Evolutionary conservation across 1,140 invertebrate species (phyloP).

Genomic region (Cyrtorhinus lividipennis): DNA sequence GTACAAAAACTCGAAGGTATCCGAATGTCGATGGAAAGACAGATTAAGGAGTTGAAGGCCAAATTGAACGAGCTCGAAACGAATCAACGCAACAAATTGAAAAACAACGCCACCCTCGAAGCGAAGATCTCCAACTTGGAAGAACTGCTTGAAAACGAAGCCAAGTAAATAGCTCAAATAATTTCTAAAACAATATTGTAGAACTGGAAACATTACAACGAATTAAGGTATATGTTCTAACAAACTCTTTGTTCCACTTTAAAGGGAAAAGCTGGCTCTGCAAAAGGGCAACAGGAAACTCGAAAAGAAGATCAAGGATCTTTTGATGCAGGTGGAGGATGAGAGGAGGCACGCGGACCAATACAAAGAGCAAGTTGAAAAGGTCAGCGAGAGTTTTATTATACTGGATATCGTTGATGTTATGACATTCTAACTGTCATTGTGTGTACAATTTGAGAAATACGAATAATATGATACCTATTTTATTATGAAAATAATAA

Average conservation of each 20-base stretch:
- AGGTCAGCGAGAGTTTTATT: too few species aligned
- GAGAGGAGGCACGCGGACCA: slow-evolving; percentile 87
- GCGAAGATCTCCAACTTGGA: slow-evolving; percentile 86
- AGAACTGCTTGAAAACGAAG: slow-evolving; percentile 85
- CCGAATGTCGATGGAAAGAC: slow-evolving; percentile 71
- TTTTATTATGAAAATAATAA: too few species aligned
- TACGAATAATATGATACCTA: too few species aligned
- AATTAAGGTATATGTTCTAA: slow-evolving; percentile 4
- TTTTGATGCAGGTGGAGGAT: slow-evolving; percentile 82
- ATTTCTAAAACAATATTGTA: too few species aligned
- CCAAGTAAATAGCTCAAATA: slow-evolving; percentile 39
- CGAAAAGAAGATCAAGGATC: slow-evolving; percentile 90
- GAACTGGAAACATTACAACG: too few species aligned
- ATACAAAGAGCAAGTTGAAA: slow-evolving; percentile 91
- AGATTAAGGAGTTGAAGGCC: slow-evolving; percentile 82
- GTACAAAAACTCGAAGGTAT: slow-evolving; percentile 84
- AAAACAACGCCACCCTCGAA: slow-evolving; percentile 84
- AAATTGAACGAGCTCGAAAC: slow-evolving; percentile 90
- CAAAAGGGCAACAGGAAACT: slow-evolving; percentile 80
- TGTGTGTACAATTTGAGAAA: too few species aligned
- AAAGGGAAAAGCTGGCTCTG: slow-evolving; percentile 67
- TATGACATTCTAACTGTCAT: too few species aligned
- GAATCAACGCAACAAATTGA: slow-evolving; percentile 77
- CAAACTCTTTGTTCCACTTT: too few species aligned
- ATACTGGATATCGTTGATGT: too few species aligned